Evolutionary conservation across 2,888 invertebrate genomes (phyloP), one percentile per base, ranked within the genome.

Genomic region (Diploptera punctata): DNA sequence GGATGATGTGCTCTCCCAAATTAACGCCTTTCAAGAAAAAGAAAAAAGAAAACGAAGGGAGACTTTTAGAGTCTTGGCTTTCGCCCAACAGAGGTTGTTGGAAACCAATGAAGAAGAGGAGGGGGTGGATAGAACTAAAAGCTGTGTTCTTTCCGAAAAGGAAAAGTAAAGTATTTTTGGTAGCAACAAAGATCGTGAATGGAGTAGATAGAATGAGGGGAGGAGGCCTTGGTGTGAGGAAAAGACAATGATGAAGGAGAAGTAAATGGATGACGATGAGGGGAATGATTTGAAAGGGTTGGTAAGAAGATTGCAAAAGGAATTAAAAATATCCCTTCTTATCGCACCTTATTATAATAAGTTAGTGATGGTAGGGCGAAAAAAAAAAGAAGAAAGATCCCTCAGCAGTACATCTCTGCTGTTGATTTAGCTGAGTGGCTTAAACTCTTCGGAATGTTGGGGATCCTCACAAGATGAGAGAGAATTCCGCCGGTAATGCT

Each of bases 51-150:
- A 13, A 44, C 44, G 65, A 7, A 38, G 38, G 61, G 49, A n/a
- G 21, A 61, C 61, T 24, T 62, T 61, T 47, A 49, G 47, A 61
- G 62, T 26, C 52, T 67, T 73, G 73, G 73, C 73, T 44, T 54
- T 43, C 71, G 62, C 52, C 73, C 73, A 73, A 67, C 61, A 61
- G 71, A 71, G 68, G 70, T 73, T 73, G 73, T 71, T 68, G 43
- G 65, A 43, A 57, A 31, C 70, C 70, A 47, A 52, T 44, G 62
- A 62, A 38, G 57, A 33, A 21, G 24, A 47, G 54, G 19, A 31
- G 57, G 62, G n/a, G n/a, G n/a, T n/a, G n/a, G 24, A 44, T 21
- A 13, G 29, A 18, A 38, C 68, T 68, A 57, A 57, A 57, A 70
- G 70, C 70, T 47, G 21, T 70, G 62, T 61, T 62, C 62, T 68